phyloP scores from a whole-genome alignment of 1,140 invertebrate genomes.

The Sitodiplosis mosellana region DNA sequence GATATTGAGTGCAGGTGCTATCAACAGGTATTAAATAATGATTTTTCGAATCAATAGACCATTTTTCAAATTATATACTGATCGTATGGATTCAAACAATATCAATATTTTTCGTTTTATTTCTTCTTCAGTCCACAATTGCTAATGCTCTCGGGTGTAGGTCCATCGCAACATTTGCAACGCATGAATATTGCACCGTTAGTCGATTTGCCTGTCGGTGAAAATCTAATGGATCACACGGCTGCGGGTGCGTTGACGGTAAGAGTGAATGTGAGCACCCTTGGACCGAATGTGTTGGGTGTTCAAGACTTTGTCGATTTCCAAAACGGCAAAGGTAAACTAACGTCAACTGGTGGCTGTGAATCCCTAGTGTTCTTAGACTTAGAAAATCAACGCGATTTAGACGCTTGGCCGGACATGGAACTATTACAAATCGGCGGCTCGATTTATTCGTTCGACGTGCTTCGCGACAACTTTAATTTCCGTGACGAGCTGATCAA shows the following conservation, averaged over 20 bases:
- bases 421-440: constrained; percentile 46
- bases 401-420: constrained; percentile 49
- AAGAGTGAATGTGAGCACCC: constrained; percentile 31
- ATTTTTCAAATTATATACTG: no score
- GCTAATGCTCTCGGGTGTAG: constrained; percentile 65
- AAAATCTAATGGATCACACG: constrained; percentile 64
- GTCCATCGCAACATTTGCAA: constrained; percentile 46
- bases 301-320: constrained; percentile 16
- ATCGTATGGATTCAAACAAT: no score
- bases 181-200: constrained; percentile 38
- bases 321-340: constrained; percentile 34
- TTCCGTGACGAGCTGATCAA: constrained; percentile 35
- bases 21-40: no score
- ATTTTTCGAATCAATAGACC: no score
- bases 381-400: constrained; percentile 35
- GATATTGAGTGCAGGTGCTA: constrained; percentile 53
- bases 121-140: constrained; percentile 59
- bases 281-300: constrained; percentile 22
- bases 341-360: constrained; percentile 59
- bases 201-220: constrained; percentile 54
- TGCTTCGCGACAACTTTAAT: constrained; percentile 33
- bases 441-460: constrained; percentile 30
- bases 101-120: no score
- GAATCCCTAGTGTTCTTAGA: constrained; percentile 63
- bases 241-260: constrained; percentile 46